A percentile compares a stretch with the other conserved stretches of the same genome.
Conservation (phyloP, 2,797 vertebrate species). For the Hozukius guyotensis region DNA sequence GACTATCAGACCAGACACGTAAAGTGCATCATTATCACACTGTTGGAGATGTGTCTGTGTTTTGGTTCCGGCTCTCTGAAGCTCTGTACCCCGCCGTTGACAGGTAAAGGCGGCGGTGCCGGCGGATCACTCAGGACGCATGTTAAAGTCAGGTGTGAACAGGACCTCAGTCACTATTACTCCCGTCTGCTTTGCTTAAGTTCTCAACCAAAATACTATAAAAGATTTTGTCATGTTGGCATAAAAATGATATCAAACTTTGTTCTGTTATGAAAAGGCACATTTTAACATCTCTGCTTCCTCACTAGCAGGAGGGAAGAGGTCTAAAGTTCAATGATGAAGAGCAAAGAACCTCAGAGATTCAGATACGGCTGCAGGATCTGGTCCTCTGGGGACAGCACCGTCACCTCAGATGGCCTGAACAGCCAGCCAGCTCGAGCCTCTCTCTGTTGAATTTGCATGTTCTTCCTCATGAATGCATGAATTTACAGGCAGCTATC, state of each 20-base stretch:
- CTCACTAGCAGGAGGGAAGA: background rate
- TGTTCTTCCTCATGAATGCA: background rate
- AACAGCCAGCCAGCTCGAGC: background rate
- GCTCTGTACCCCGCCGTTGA: no score
- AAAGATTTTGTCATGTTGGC: background rate
- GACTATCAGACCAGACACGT: no score
- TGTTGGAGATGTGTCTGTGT: no score
- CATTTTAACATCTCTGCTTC: background rate
- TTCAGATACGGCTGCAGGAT: background rate
- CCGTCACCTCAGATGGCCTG: background rate
- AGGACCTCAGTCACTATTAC: background rate
- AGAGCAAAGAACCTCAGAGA: background rate
- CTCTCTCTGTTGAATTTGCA: background rate
- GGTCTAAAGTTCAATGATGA: background rate
- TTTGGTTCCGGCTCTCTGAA: no score
- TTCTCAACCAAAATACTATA: background rate
- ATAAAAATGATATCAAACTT: background rate
- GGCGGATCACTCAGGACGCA: no score
- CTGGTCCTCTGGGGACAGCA: background rate
- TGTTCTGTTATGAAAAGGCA: no score
- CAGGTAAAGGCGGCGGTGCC: no score
- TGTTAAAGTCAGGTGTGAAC: no score
- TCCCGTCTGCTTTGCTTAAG: background rate
- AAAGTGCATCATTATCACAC: no score
- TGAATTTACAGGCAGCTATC: background rate